Percentiles rank a stretch among this genome's conserved stretches.
Evolutionary conservation across 2,113 vertebrate genomes (phyloP).

Genomic region (Brienomyrus longianalis): DNA sequence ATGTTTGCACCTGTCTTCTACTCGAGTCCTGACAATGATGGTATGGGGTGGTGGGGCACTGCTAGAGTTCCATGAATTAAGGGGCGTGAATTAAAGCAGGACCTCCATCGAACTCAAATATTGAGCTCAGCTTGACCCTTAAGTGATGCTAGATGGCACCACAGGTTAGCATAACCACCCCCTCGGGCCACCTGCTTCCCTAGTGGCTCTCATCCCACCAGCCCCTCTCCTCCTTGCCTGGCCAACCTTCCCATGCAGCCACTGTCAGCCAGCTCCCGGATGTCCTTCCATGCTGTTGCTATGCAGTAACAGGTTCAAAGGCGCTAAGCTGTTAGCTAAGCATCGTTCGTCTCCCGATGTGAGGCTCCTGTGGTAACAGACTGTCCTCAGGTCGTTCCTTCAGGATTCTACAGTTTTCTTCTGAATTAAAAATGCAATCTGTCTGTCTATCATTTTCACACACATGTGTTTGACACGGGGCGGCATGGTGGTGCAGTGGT

Average conservation of each 20-base stretch:
- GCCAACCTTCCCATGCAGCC: background rate
- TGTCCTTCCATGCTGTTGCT: background rate
- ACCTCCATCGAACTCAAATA: background rate
- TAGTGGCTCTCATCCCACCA: background rate
- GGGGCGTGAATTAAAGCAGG: slow-evolving; percentile 7
- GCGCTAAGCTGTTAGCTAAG: background rate
- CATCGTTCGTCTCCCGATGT: background rate
- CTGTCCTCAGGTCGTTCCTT: background rate
- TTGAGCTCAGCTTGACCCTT: background rate
- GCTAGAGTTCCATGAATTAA: slow-evolving; percentile 12
- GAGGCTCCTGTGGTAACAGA: background rate
- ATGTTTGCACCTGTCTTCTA: slow-evolving; percentile 22
- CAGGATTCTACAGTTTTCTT: background rate
- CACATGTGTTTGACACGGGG: too few species aligned
- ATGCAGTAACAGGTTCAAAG: background rate
- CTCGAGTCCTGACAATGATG: slow-evolving; percentile 20
- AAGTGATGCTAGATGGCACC: background rate
- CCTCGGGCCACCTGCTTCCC: background rate
- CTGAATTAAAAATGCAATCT: background rate
- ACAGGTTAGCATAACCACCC: background rate
- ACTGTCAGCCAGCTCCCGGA: background rate
- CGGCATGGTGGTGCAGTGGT: too few species aligned
- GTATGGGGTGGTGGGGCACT: slow-evolving; percentile 1
- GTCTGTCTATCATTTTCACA: background rate
- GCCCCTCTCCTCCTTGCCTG: background rate